phyloP scores from a whole-genome alignment of 1,140 invertebrate species.

The Euura saliciscinereae region DNA sequence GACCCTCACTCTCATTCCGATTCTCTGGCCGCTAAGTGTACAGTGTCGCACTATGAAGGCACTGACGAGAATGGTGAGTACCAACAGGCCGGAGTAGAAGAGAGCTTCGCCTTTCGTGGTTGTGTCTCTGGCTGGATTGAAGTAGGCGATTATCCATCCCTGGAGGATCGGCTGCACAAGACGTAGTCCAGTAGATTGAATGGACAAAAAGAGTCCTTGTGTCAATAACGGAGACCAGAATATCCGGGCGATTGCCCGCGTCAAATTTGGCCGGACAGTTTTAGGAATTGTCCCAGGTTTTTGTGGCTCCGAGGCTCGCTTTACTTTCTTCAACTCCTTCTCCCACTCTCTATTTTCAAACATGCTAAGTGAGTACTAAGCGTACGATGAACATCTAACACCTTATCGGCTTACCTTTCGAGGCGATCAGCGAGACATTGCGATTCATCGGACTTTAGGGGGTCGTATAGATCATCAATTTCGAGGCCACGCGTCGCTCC shows the following conservation, averaged over 20 bases:
- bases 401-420: neutral
- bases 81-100: constrained; percentile 49
- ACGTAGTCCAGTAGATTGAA: constrained; percentile 43
- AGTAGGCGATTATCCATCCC: constrained; percentile 62
- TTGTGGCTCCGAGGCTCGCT: constrained; percentile 49
- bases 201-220: constrained; percentile 49
- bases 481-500: neutral
- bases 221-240: constrained; percentile 56
- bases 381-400: too few species aligned
- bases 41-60: constrained; percentile 58
- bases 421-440: neutral
- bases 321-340: constrained; percentile 51
- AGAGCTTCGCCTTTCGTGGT: constrained; percentile 43
- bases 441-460: constrained; percentile 2
- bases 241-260: constrained; percentile 52
- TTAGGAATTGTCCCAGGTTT: constrained; percentile 48
- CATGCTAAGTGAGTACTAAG: too few species aligned
- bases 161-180: constrained; percentile 60
- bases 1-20: constrained; percentile 67
- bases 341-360: constrained; percentile 56
- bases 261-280: constrained; percentile 50
- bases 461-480: neutral
- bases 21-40: constrained; percentile 51
- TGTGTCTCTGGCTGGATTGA: constrained; percentile 32
- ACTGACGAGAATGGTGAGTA: constrained; percentile 38